These are phyloP conservation scores for Cottoperca gobio DNA, from an alignment of 2,797 vertebrate species.

Conservation along the genomic window DNA sequence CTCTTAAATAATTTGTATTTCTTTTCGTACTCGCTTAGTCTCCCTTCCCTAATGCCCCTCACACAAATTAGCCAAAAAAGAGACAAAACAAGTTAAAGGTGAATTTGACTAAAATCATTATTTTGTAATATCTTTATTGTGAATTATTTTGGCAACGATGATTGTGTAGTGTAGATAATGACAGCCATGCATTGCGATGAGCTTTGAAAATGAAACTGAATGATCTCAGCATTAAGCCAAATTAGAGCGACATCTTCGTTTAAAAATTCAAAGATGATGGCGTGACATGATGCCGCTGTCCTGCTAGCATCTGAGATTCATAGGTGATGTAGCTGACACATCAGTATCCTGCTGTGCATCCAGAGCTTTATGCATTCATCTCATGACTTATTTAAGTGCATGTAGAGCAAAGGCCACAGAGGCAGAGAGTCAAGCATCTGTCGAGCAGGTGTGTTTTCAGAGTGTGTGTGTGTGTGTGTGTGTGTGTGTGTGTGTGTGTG, in stretches of 20 bases:
- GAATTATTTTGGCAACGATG: too few relatives aligned
- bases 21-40: too few relatives aligned
- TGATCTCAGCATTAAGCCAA: constrained; percentile 23
- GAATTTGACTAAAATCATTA: too few relatives aligned
- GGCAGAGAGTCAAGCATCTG: constrained; percentile 27
- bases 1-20: too few relatives aligned
- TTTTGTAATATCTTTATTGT: too few relatives aligned
- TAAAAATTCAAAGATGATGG: constrained; percentile 19
- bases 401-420: constrained; percentile 27
- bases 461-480: constrained; percentile 17
- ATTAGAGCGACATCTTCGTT: constrained; percentile 13
- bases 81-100: too few relatives aligned
- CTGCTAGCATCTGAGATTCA: neutral
- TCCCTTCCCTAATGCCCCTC: too few relatives aligned
- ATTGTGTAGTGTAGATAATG: too few relatives aligned
- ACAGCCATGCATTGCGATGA: neutral
- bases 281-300: constrained; percentile 9
- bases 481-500: constrained; percentile 21
- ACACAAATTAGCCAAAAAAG: too few relatives aligned
- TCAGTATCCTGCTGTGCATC: constrained; percentile 7
- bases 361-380: constrained; percentile 17
- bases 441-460: constrained; percentile 37
- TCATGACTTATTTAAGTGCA: constrained; percentile 41
- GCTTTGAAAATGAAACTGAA: neutral
- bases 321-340: constrained; percentile 27